Evolutionary conservation across 2,888 invertebrate genomes (phyloP), one percentile per base, ranked within the genome.

Genomic region (Aleiodes testaceus): DNA sequence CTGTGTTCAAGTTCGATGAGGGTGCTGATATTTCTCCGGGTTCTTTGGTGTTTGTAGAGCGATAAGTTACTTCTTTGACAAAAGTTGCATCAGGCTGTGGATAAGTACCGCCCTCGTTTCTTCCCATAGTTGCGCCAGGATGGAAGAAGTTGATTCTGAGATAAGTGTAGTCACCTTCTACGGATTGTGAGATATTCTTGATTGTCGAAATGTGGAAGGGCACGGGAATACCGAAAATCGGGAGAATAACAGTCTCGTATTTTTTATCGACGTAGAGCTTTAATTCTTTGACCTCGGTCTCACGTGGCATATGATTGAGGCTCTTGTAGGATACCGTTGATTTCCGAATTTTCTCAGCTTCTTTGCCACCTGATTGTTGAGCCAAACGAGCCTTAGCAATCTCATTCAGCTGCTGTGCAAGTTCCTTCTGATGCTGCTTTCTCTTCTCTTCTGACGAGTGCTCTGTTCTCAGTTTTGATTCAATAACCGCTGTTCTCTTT

Each of bases 171-270:
- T 99, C 99, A 4, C 99, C 98, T 89, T 99, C 99, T 12, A 99
- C 97, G 0, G 98, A 97, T 88, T 98, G 97, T 0, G 98, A 98
- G 82, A 99, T 98, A 87, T 99, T 99, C 90, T 99, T 99, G 68
- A 99, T 97, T 5, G 97, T 99, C 3, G 98, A 97, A 86, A 99
- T 99, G 87, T 99, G 99, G 88, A 97, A 99, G 68, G 99, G 99
- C 73, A 97, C 97, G 0, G 98, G 95, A 55, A 97, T 90, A 72
- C 99, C 99, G 89, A 97, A 99, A 79, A 99, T 93, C 1, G 99
- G 99, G 83, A 99, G 88, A 77, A 99, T 97, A n/a, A 99, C 95
- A 1, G 98, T 98, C 88, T 99, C 99, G 87, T 98, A 98, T 89
- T 97, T 98, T 80, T 94, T 94, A 89, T 98, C 97, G 78, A 99